Conservation (phyloP, 2,888 invertebrate genomes). For the Sminthurinus aureus region DNA sequence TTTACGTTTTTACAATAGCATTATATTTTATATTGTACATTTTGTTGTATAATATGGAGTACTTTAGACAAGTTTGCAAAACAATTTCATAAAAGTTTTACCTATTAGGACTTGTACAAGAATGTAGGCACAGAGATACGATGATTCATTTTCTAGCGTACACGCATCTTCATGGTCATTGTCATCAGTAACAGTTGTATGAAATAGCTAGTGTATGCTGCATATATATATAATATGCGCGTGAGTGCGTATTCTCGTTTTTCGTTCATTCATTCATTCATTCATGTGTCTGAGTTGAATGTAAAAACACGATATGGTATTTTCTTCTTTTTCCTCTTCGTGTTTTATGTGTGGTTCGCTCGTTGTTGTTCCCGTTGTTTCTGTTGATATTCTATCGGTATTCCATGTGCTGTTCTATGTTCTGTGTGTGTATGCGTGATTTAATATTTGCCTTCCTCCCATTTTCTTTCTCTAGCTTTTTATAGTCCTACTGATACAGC, state of each 20-base stretch:
- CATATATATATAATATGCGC: neutral
- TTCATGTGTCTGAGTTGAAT: neutral
- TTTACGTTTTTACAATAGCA: no score
- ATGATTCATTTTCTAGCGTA: constrained; percentile 1
- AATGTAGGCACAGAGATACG: neutral
- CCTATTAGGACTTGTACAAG: no score
- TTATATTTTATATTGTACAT: no score
- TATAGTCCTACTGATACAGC: no score
- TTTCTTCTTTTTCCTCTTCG: no score
- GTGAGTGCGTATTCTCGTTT: neutral
- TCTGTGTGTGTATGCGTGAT: no score
- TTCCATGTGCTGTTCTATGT: neutral
- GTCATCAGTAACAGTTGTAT: neutral
- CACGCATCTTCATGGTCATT: neutral
- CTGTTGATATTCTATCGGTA: neutral
- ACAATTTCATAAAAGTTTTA: no score
- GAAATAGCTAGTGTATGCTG: neutral
- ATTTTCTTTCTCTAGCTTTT: neutral
- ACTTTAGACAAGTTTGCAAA: no score
- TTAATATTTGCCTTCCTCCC: neutral
- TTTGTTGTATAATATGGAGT: no score
- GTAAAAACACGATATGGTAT: neutral
- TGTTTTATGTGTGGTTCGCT: no score
- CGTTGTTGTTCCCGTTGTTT: no score
- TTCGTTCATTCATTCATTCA: neutral